Conservation (phyloP, 2,113 vertebrate species). For the Saguinus imperator region DNA sequence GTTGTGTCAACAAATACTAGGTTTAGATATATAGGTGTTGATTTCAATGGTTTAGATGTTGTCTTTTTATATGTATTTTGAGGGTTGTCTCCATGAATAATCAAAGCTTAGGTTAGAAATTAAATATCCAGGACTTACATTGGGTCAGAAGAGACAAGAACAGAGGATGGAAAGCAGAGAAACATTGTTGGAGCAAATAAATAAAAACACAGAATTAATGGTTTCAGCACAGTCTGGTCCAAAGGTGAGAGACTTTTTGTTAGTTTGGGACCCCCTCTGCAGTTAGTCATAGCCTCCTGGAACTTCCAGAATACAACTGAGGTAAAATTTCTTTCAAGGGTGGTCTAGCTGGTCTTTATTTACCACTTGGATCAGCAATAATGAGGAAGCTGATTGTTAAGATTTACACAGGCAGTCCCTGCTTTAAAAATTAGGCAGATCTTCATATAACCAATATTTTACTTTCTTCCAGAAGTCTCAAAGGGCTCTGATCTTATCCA, state of each 20-base stretch:
- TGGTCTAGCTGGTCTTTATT: background rate
- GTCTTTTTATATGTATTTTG: background rate
- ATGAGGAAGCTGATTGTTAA: background rate
- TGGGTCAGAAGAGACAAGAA: background rate
- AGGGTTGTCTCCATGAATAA: background rate
- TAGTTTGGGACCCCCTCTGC: background rate
- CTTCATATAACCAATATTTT: background rate
- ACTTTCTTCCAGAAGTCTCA: background rate
- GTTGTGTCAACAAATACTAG: background rate
- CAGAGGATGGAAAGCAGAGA: background rate
- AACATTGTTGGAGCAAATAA: background rate
- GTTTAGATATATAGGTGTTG: background rate
- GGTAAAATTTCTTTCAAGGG: background rate
- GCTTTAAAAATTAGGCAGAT: background rate
- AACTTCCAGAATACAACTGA: background rate
- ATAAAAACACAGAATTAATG: background rate
- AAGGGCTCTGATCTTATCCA: background rate
- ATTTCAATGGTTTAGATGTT: background rate
- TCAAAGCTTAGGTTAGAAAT: background rate
- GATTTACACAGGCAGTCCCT: background rate
- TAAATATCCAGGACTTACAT: background rate
- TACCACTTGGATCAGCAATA: background rate
- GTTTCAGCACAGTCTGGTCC: background rate
- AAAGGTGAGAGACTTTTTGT: background rate
- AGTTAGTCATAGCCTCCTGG: background rate